Conservation (phyloP, 2,888 invertebrate genomes). For the Anoplius nigerrimus region DNA sequence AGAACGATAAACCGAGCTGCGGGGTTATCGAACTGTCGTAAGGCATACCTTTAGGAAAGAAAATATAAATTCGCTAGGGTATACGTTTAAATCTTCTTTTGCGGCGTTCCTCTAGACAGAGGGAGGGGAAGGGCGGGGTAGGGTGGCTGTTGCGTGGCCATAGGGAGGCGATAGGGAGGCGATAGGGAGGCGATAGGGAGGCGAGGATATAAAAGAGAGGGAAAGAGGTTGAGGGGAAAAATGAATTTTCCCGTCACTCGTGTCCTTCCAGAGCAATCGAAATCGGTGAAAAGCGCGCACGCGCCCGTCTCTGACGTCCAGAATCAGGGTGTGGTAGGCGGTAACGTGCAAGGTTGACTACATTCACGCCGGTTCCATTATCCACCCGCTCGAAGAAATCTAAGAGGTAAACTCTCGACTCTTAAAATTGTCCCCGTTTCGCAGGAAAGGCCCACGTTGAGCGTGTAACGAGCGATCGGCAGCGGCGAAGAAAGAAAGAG, state of each 20-base stretch:
- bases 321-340: constrained; percentile 56
- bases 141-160: no score
- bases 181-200: constrained; percentile 35
- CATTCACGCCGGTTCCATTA: constrained; percentile 59
- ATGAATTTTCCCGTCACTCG: constrained; percentile 57
- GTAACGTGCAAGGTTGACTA: constrained; percentile 57
- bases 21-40: constrained; percentile 16
- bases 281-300: constrained; percentile 56
- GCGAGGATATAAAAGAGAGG: not conserved
- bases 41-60: constrained; percentile 7
- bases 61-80: not conserved
- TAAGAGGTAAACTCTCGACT: constrained; percentile 38
- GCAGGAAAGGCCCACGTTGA: not conserved
- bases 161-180: no score
- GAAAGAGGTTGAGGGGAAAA: constrained; percentile 32
- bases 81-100: no score
- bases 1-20: constrained; percentile 26
- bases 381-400: constrained; percentile 56
- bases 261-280: constrained; percentile 56
- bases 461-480: not conserved
- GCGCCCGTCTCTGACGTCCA: constrained; percentile 51
- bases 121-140: no score
- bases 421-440: constrained; percentile 51
- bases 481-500: not conserved
- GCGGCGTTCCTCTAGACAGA: no score